Base-by-base conservation (phyloP, 2,113 vertebrate species). In the Sakesphorus luctuosus region DNA sequence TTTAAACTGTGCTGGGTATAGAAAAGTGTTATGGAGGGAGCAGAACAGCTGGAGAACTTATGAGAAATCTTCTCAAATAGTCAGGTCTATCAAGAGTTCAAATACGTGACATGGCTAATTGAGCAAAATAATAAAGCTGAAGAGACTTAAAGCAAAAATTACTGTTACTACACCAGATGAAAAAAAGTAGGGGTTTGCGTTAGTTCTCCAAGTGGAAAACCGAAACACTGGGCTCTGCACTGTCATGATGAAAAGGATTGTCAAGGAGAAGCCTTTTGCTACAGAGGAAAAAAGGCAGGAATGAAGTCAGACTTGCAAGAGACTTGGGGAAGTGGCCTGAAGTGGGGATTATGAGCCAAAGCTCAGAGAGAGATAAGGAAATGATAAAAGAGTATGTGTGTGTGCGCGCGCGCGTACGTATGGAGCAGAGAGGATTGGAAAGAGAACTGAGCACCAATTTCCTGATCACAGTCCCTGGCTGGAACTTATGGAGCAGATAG, bases 301-400 rank as follows among this genome's bases (percentile, higher is more conserved):
- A 84, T 91, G 66, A 95, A 91, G 53, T 91, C 87, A 95, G 74
- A 62, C 58, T 87, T 89, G 40, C 74, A 92, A 92, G 46, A 96
- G 91, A 89, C 81, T 23, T 49, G 69, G 55, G 93, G 91, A 96
- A 96, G 96, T 96, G 91, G 87, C 40, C 87, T 95, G 89, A 96
- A 97, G 95, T 96, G 95, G 96, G 95, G 95, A 96, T 95, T 96
- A 97, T 94, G 80, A 95, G n/a, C 73, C 95, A 95, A 94, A 96
- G 94, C 95, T 94, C 68, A 92, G 56, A 36, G 77, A 89, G 55
- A 92, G 96, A 95, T 94, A 97, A 96, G 84, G 63, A 33, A 91
- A 58, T 87, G 87, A 84, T 96, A 62, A 89, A 93, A 87, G 91
- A 79, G 46, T 25, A 2, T 72, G 7, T 25, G 9, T 50, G 7